phyloP scores from a whole-genome alignment of 2,113 vertebrate genomes.

The Scortum barcoo region DNA sequence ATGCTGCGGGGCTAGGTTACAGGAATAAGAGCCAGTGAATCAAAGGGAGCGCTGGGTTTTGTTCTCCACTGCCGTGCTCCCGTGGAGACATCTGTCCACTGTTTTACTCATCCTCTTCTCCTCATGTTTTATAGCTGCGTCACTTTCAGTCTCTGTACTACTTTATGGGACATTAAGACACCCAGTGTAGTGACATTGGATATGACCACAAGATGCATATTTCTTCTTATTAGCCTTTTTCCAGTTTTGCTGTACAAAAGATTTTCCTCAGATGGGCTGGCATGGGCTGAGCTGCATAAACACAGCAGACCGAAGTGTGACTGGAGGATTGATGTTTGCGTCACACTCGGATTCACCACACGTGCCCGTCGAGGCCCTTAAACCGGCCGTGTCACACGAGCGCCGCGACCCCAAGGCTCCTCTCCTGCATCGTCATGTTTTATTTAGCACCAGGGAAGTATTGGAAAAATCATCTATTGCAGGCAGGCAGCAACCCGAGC shows the following conservation, averaged over 20 bases:
- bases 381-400: slow-evolving; percentile 83
- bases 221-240: neutral
- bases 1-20: slow-evolving; percentile 75
- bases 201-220: neutral
- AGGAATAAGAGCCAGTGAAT: slow-evolving; percentile 70
- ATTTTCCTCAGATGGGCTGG: too few species aligned
- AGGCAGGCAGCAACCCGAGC: slow-evolving; percentile 68
- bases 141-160: neutral
- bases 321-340: slow-evolving; percentile 73
- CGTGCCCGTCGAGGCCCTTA: slow-evolving; percentile 66
- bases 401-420: slow-evolving; percentile 73
- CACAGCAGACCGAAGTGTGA: slow-evolving; percentile 12
- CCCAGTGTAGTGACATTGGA: neutral
- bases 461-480: slow-evolving; percentile 84
- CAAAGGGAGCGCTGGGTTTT: slow-evolving; percentile 54
- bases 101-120: slow-evolving; percentile 23
- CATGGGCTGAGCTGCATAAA: neutral
- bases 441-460: slow-evolving; percentile 86
- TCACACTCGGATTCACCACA: slow-evolving; percentile 69
- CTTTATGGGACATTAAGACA: neutral
- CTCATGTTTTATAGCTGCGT: slow-evolving; percentile 11
- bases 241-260: neutral
- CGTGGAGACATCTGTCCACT: slow-evolving; percentile 54
- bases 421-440: slow-evolving; percentile 87
- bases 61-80: slow-evolving; percentile 49